Percentiles rank a stretch among this genome's conserved stretches.
phyloP scores from a whole-genome alignment of 2,888 invertebrate species.

The Pristionchus mayeri region DNA sequence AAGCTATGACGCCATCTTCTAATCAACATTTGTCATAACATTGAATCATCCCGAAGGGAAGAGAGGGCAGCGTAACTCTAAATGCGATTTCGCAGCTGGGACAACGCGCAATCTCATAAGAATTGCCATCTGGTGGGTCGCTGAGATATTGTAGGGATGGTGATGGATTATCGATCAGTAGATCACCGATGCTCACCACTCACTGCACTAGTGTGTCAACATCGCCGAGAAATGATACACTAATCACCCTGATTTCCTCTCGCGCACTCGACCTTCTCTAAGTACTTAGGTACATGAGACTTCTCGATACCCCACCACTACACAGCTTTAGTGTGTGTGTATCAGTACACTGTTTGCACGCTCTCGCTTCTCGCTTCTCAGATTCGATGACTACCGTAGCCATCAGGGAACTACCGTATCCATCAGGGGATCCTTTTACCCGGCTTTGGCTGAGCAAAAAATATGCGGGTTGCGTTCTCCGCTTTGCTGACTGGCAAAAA shows the following conservation, averaged over 20 bases:
- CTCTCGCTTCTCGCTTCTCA: too few relatives aligned
- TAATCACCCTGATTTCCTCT: constrained; percentile 30
- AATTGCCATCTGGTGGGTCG: neutral
- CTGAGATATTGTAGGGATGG: neutral
- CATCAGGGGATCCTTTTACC: neutral
- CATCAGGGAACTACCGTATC: too few relatives aligned
- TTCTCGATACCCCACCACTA: constrained; percentile 6
- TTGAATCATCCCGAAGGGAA: constrained; percentile 5
- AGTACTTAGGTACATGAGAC: constrained; percentile 32
- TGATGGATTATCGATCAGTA: constrained; percentile 17
- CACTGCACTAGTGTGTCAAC: neutral
- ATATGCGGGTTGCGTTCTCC: neutral
- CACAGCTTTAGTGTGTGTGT: constrained; percentile 24
- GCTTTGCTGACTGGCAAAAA: neutral
- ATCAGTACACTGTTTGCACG: neutral
- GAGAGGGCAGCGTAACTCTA: neutral
- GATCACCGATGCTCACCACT: neutral
- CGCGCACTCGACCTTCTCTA: constrained; percentile 1
- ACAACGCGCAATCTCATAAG: neutral
- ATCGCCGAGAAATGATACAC: constrained; percentile 37
- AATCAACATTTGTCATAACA: neutral
- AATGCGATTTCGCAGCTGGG: constrained; percentile 17
- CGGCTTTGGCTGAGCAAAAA: neutral
- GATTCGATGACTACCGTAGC: constrained; percentile 24
- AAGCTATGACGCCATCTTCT: constrained; percentile 4